phyloP scores from a whole-genome alignment of 2,888 invertebrate genomes.

The Dolichopus griseipennis region DNA sequence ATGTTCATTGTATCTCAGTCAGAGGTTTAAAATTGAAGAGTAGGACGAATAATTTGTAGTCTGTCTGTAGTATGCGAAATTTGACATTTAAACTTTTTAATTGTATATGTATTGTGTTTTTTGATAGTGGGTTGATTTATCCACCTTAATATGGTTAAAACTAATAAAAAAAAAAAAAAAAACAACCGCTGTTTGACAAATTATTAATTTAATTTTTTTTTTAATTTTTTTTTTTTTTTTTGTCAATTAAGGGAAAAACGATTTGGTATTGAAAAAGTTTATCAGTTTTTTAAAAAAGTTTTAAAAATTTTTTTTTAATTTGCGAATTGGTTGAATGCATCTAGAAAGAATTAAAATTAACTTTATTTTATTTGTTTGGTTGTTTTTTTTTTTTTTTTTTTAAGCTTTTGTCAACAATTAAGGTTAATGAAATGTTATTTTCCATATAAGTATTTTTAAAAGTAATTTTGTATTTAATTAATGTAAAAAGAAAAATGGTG shows the following conservation, averaged over 20 bases:
- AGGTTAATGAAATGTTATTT: constrained; percentile 2
- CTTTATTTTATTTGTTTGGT: too few species aligned
- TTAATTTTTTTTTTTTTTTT: background rate
- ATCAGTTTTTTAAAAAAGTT: too few species aligned
- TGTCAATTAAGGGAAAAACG: too few species aligned
- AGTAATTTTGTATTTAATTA: background rate
- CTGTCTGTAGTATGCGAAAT: background rate
- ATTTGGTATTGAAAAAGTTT: too few species aligned
- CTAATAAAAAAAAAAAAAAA: background rate
- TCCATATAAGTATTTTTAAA: background rate
- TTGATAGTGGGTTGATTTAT: background rate
- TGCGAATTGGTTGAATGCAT: constrained; percentile 4
- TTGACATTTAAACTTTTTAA: background rate
- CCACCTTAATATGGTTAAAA: background rate
- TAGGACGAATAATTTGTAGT: background rate
- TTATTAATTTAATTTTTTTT: background rate
- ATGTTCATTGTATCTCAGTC: too few species aligned
- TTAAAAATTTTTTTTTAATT: too few species aligned
- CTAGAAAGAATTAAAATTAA: background rate
- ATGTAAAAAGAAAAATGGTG: background rate
- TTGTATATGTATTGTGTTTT: too few species aligned
- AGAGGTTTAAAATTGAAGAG: background rate
- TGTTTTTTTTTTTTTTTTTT: too few species aligned
- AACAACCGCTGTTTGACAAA: background rate
- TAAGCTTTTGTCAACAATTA: background rate